phyloP scores from a whole-genome alignment of 2,888 invertebrate genomes.

The Rhopalosiphum nymphaeae region DNA sequence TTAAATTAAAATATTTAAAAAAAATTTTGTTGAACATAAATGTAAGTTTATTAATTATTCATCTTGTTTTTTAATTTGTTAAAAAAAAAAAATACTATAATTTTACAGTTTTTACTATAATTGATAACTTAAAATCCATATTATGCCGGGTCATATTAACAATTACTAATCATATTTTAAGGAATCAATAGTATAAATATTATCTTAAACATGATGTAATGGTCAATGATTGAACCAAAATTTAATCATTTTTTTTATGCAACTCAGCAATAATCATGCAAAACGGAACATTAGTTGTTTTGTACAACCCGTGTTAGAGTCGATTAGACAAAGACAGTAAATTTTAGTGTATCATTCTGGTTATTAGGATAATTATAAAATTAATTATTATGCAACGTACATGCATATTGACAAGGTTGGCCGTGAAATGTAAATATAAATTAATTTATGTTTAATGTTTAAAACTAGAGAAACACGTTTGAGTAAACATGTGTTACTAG shows the following conservation, averaged over 20 bases:
- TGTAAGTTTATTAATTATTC: not conserved
- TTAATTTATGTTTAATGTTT: not conserved
- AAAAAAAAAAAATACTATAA: no score
- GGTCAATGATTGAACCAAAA: not conserved
- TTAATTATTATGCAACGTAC: not conserved
- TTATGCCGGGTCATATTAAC: accelerated
- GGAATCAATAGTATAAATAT: not conserved
- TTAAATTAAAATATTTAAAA: not conserved
- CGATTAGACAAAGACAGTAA: not conserved
- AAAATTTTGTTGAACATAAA: not conserved
- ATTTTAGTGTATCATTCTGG: not conserved
- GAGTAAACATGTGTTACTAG: not conserved
- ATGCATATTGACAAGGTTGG: no score
- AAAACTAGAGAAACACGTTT: constrained; percentile 18
- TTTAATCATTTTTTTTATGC: not conserved
- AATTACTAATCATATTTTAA: not conserved
- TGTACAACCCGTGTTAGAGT: not conserved
- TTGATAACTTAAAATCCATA: not conserved
- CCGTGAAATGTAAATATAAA: not conserved
- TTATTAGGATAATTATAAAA: not conserved
- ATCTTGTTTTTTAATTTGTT: no score
- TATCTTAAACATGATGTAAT: not conserved
- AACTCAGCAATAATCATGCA: not conserved
- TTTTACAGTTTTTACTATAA: not conserved
- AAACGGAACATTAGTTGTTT: not conserved